These are phyloP conservation scores for Rhinoraja longicauda DNA, from an alignment of 2,797 vertebrate species.

Conservation along the genomic window DNA sequence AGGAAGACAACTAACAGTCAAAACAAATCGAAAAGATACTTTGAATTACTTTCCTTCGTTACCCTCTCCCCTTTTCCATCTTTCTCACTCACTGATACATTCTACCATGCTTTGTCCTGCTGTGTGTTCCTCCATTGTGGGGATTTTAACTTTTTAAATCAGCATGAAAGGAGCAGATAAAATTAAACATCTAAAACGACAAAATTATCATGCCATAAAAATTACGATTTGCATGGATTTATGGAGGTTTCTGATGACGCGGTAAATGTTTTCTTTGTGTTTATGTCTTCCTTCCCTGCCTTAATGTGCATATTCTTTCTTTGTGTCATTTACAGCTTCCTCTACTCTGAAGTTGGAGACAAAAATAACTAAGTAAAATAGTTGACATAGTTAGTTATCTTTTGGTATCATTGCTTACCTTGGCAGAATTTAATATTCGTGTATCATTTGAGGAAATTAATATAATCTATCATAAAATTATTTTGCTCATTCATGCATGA, in stretches of 20 bases:
- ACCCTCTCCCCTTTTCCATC: not conserved
- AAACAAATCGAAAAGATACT: not conserved
- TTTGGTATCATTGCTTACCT: conserved; percentile 13
- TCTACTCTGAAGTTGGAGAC: not conserved
- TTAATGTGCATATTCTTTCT: not conserved
- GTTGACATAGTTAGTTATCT: not conserved
- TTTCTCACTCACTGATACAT: not conserved
- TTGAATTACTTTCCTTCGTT: not conserved
- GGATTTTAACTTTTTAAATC: not conserved
- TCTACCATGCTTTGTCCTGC: not conserved
- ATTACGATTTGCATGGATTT: too few relatives aligned
- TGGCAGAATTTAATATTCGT: not conserved
- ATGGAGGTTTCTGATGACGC: too few relatives aligned
- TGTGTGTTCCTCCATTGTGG: not conserved
- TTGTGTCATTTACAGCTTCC: not conserved
- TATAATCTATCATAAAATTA: conserved; percentile 27
- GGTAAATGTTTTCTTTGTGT: too few relatives aligned
- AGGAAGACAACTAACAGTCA: not conserved
- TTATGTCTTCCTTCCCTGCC: too few relatives aligned
- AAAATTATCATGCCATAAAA: too few relatives aligned
- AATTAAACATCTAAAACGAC: not conserved
- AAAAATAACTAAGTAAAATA: not conserved
- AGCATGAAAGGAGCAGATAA: not conserved
- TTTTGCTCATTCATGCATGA: conserved; percentile 23
- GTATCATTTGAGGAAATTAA: not conserved